phyloP scores from a whole-genome alignment of 2,888 invertebrate genomes.

The Torymus auratus region DNA sequence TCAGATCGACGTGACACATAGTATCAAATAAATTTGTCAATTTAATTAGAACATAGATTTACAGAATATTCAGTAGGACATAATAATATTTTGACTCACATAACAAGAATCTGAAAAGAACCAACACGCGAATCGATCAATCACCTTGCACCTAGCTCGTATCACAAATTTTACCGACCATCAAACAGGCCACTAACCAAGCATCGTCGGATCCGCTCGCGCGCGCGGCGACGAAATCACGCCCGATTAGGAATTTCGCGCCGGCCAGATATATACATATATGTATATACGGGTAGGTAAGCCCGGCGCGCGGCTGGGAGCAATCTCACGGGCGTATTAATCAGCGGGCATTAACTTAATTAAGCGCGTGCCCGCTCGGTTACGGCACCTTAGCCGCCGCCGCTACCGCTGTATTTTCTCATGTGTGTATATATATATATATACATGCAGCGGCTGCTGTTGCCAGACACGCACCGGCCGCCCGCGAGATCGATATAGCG shows the following conservation, averaged over 20 bases:
- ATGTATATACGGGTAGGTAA: too few relatives aligned
- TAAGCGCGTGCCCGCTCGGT: slow-evolving; percentile 54
- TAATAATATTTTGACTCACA: too few relatives aligned
- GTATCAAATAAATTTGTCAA: too few relatives aligned
- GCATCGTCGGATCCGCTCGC: not conserved
- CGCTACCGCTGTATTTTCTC: slow-evolving; percentile 55
- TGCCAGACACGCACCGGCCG: not conserved
- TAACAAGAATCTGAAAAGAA: too few relatives aligned
- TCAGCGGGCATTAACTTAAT: slow-evolving; percentile 66
- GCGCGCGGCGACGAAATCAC: slow-evolving; percentile 8
- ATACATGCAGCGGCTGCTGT: not conserved
- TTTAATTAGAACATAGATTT: too few relatives aligned
- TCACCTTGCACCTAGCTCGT: too few relatives aligned
- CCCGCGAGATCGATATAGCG: slow-evolving; percentile 6
- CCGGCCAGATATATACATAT: too few relatives aligned
- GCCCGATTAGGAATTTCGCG: slow-evolving; percentile 29
- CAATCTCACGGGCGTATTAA: slow-evolving; percentile 64
- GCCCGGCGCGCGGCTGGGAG: not conserved
- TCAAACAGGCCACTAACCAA: too few relatives aligned
- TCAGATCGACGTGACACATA: too few relatives aligned
- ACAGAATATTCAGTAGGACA: too few relatives aligned
- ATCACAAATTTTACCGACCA: too few relatives aligned
- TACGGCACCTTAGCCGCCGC: slow-evolving; percentile 2
- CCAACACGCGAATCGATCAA: too few relatives aligned
- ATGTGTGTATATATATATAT: slow-evolving; percentile 12